Base-by-base conservation (phyloP, 2,797 vertebrate genomes). In the Spinus olivaceus region DNA sequence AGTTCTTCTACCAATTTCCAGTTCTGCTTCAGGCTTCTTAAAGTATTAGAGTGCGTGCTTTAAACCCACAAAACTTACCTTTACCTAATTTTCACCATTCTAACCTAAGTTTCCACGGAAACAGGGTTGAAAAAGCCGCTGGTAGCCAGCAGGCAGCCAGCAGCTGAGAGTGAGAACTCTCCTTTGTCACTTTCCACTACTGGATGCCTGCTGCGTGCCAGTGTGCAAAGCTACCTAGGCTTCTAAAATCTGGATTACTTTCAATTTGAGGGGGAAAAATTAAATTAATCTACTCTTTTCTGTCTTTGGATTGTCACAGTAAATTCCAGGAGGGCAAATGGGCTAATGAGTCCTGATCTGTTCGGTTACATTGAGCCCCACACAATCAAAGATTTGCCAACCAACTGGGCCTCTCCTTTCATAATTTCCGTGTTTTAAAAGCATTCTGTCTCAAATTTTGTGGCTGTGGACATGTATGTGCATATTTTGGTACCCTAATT, bases 161-260 rank as follows among this genome's bases (percentile, higher is more conserved):
- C 97, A 97, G 97, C 96, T 83, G 90, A 96, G 97, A 97, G 96
- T 97, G 97, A 97, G 97, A 97, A 97, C 96, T 97, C 97, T 93
- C 97, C 93, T 93, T 97, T 97, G 97, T 98, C 98, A 97, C 97
- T 97, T 97, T 96, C 97, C 97, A 97, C 98, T 98, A 97, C 97
- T 96, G 97, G 97, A 95, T 95, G 96, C 97, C 97, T 97, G 98
- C 98, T 98, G 98, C 95, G 96, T 97, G 97, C 98, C 97, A 97
- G 97, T 96, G 97, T 96, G 97, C 97, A 97, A 97, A 98, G 94
- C 96, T 95, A 97, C 95, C 94, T 96, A 79, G 87, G 88, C 72
- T 94, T 96, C 94, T 92, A 90, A 95, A 96, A 96, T 96, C 94
- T 95, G 96, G 76, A 86, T 92, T 93, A 94, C 88, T 96, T 97